Base-by-base conservation (phyloP, 2,113 vertebrate genomes). In the Gallinago paraguaiae region DNA sequence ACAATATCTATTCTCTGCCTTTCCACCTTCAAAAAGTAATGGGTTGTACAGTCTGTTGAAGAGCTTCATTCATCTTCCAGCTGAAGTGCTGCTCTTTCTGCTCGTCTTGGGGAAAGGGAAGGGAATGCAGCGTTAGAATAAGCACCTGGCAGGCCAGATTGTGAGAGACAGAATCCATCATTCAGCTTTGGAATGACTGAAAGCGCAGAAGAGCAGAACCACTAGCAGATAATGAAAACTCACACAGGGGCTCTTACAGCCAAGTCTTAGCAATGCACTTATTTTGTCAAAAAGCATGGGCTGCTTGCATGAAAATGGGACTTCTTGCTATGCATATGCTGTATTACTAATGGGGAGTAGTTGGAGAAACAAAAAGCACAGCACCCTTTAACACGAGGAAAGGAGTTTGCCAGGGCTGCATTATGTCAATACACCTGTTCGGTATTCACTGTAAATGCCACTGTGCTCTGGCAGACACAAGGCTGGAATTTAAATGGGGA, bases 401-500 rank as follows among this genome's bases (percentile, higher is more conserved):
- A n/a, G 79, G 79, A 81, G 48, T 68, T 83, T 78, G 80, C 50
- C 76, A 68, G 61, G 54, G 56, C 81, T 91, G 92, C 68, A 33
- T 91, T 82, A n/a, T 92, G 92, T 80, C 64, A n/a, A 46, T 82
- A 71, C 95, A 86, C 90, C 90, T 97, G 92, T 54, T 96, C 33
- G 5, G 92, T 90, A 93, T 93, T 95, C 88, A 84, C 88, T 86
- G 79, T 57, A 89, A 95, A 93, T 88, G 86, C 89, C 67, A 69
- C 72, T 76, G 92, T 1, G 10, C 77, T 94, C 90, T 37, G 67
- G 72, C 59, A 93, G 92, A 70, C 94, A 13, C 72, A 71, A 63
- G 89, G 78, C 43, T 96, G 88, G 95, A 92, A 92, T 96, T 86
- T 96, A 92, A 95, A 93, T 92, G 69, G 76, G 39, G 63, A 77